Evolutionary conservation across 1,140 invertebrate genomes (phyloP), one percentile per base, ranked within the genome.

Genomic region (Aphelinus atriplicis): DNA sequence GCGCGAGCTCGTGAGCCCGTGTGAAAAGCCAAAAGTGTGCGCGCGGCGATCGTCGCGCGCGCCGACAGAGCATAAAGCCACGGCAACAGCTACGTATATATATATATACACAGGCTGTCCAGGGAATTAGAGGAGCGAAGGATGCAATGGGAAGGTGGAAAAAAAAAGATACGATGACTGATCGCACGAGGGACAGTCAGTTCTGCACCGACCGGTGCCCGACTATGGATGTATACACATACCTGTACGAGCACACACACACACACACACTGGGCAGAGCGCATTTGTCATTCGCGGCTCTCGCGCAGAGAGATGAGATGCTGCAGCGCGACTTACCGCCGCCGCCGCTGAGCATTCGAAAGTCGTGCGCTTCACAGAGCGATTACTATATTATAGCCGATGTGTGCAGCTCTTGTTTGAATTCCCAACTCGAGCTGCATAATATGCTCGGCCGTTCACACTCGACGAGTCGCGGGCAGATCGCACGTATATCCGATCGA

Each of bases 141-240:
- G 26, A 26, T 26, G 26, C 26, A 26, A 26, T 26, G 26, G 26
- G 26, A 26, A 26, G 26, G 71, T 75, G 67, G 70, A 73, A 68
- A 73, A 64, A 67, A 70, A 71, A 26, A 79, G 74, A 79, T 56
- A 78, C 66, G 71, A 70, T 80, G 79, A 80, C 79, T 81, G 82
- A 84, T 84, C 81, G 82, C 80, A 84, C 26, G 78, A 73, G 45
- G 76, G 79, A 83, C 76, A 78, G 81, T 82, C 78, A 79, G 76
- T 73, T 68, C 68, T 76, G 78, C 80, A 26, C 26, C 81, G 79
- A 84, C 81, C 76, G 26, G 26, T 26, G 26, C 26, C 26, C 26
- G 26, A 26, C 26, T 26, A 26, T 26, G 26, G 26, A 26, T 26
- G 26, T 26, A 26, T 26, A 26, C 26, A 26, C 26, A 26, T 26